Conservation (phyloP, 2,113 vertebrate species). For the Saguinus midas region DNA sequence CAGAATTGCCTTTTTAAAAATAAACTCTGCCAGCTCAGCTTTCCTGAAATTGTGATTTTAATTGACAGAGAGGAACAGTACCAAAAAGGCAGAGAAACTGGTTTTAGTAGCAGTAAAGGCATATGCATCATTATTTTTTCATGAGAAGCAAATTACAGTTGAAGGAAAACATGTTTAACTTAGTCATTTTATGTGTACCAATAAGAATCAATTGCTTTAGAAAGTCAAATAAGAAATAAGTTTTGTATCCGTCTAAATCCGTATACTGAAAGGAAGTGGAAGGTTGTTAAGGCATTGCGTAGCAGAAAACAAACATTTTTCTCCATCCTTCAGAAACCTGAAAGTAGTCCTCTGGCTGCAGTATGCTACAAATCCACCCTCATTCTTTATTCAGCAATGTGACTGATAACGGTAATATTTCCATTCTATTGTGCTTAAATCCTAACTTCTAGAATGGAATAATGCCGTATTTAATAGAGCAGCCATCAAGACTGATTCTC, state of each 20-base stretch:
- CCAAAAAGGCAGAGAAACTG: background rate
- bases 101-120: background rate
- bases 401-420: background rate
- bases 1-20: constrained; percentile 35
- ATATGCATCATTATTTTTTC: background rate
- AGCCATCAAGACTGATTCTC: background rate
- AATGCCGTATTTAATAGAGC: background rate
- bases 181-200: background rate
- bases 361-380: background rate
- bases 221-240: background rate
- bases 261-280: background rate
- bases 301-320: background rate
- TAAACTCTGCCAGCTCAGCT: background rate
- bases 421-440: background rate
- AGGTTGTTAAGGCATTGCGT: background rate
- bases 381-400: background rate
- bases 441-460: background rate
- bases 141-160: background rate
- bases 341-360: background rate
- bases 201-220: background rate
- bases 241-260: background rate
- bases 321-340: background rate
- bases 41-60: constrained; percentile 6
- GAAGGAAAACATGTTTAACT: background rate
- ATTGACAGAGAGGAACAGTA: background rate